Base-by-base conservation (phyloP, 2,797 vertebrate genomes). In the Neostethus bicornis region DNA sequence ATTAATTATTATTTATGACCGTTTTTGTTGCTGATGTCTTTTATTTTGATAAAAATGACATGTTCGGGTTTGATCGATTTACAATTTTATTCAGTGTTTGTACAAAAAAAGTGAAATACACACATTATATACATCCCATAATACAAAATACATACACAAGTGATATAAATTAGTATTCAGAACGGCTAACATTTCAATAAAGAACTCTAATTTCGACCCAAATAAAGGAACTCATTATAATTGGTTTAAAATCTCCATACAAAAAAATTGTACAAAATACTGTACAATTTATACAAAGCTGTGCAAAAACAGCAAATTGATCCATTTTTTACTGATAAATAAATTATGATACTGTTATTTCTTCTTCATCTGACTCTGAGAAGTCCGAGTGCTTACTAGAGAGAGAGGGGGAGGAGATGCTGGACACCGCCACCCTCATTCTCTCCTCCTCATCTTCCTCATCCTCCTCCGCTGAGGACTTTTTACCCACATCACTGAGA, bases 191-290 rank as follows among this genome's bases (percentile, higher is more conserved):
- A 81, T 87, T 85, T 84, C 81, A 83, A 93, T 88, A 91, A 90
- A 93, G 83, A 78, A 80, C 83, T 90, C 87, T 57, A 82, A 75
- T 75, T 64, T 77, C 77, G 75, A 66, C 75, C n/a, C 34, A 13
- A 32, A 82, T 80, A 69, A 88, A 78, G 73, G 85, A 92, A 92
- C 83, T 90, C 87, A 91, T 89, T 93, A 92, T 88, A 90, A 89
- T 94, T 95, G 93, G 93, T 94, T 82, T 96, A 95, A 94, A 97
- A 97, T 93, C 85, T 93, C 93, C 94, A 94, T 97, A 96, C 94
- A 92, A 90, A n/a, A n/a, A n/a, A 90, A 79, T 90, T 94, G 94
- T 96, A 97, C 95, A 96, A 93, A 94, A 93, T 93, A 91, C 92
- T 87, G 92, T 96, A 96, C 95, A 96, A 86, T 91, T n/a, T 93